Percentiles rank a stretch among this genome's conserved stretches.
Evolutionary conservation across 2,888 invertebrate species (phyloP).

Genomic region (Apamea anceps): DNA sequence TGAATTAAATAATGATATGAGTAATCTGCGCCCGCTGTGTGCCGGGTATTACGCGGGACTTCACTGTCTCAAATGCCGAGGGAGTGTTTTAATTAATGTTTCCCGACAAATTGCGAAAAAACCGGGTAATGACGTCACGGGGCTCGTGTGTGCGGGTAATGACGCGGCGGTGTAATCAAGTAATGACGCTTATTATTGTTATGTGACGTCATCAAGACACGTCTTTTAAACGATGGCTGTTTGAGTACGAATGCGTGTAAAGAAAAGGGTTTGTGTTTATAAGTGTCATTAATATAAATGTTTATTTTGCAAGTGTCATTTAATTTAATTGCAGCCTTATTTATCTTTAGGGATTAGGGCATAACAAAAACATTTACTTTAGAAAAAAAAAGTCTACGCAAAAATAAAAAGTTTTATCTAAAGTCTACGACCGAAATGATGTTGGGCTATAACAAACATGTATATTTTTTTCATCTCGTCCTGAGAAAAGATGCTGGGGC

Average conservation of each 20-base stretch:
- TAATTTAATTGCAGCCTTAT: conserved; percentile 43
- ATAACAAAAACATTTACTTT: conserved; percentile 7
- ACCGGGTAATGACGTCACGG: conserved; percentile 78
- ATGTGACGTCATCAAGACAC: conserved; percentile 78
- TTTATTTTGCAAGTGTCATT: conserved; percentile 39
- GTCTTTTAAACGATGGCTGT: conserved; percentile 80
- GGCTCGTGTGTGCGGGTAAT: conserved; percentile 61
- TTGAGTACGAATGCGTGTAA: conserved; percentile 85
- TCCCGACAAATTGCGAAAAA: conserved; percentile 85
- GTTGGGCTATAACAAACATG: conserved; percentile 58
- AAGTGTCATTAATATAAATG: conserved; percentile 56
- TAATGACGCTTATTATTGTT: conserved; percentile 83
- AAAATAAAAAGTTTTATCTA: conserved; percentile 55
- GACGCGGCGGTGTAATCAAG: conserved; percentile 67
- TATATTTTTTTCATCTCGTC: conserved; percentile 66
- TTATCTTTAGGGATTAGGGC: conserved; percentile 26
- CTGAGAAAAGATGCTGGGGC: conserved; percentile 75
- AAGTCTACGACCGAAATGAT: conserved; percentile 55
- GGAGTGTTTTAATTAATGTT: conserved; percentile 86
- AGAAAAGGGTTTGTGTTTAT: conserved; percentile 67
- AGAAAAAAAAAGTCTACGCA: conserved; percentile 18
- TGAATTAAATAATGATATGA: conserved; percentile 57
- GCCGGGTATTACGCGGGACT: conserved; percentile 67
- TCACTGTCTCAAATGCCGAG: conserved; percentile 80
- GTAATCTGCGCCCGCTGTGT: conserved; percentile 54